Evolutionary conservation across 92 coral and sea anemone species (phyloP).

Genomic region (Phenganax marumi): DNA sequence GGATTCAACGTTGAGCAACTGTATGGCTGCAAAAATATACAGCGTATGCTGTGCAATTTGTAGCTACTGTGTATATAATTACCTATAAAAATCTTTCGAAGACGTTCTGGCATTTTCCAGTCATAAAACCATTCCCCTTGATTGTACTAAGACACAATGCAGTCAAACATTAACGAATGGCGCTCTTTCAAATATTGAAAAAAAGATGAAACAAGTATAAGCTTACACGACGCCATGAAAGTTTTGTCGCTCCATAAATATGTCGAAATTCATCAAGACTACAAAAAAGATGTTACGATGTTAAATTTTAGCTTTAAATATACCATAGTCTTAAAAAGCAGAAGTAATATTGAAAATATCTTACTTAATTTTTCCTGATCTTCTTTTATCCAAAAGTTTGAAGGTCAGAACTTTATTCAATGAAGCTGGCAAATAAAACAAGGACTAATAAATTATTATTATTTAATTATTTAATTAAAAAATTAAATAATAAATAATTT

Average conservation of each 20-base stretch:
- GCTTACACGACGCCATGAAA: conserved; percentile 82
- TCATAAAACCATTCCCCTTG: conserved; percentile 28
- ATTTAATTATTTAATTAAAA: no score
- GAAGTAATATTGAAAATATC: background rate
- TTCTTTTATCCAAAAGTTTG: conserved; percentile 64
- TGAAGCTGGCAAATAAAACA: conserved; percentile 50
- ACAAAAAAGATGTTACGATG: conserved; percentile 6
- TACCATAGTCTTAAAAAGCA: background rate
- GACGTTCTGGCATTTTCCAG: background rate
- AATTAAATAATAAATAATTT: no score
- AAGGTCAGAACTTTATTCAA: conserved; percentile 72
- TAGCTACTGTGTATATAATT: background rate
- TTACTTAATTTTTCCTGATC: conserved; percentile 63
- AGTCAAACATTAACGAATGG: background rate
- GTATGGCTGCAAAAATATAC: background rate
- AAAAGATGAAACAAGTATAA: no score
- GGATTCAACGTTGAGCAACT: background rate
- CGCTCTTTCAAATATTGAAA: background rate
- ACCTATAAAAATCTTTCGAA: conserved; percentile 1
- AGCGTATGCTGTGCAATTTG: background rate
- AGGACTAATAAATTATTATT: background rate
- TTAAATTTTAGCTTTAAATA: background rate
- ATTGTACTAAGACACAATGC: background rate
- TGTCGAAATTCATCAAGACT: conserved; percentile 80
- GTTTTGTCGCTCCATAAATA: conserved; percentile 72